Base-by-base conservation (phyloP, 92 coral and sea anemone species). In the Anthopleura xanthogrammica region DNA sequence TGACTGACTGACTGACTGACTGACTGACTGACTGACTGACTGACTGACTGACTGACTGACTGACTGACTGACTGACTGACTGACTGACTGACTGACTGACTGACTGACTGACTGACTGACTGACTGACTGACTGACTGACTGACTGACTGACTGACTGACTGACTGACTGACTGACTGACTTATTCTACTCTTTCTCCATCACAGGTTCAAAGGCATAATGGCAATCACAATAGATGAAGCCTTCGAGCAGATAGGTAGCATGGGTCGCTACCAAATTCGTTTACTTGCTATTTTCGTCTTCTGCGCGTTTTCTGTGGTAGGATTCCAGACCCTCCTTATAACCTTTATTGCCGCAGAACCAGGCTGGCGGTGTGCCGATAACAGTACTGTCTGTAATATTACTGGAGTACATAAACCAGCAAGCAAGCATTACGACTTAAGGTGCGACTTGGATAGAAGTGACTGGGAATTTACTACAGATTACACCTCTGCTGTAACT, bases 401-500 rank as follows among this genome's bases (percentile, higher is more conserved):
- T 40, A 90, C 88, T 41, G 94, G 91, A 16, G 84, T 88, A 14
- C 84, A 87, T 17, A 16, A 57, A 60, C 86, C 86, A 14, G 89
- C 86, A 20, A 58, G 75, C 77, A 85, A 87, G 5, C 84, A 70
- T 46, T 93, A 93, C 85, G 23, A 76, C n/a, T 72, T 73, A 72
- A 77, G 98, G 72, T 95, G 98, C 77, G 57, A 76, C 71, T 78
- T 91, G 80, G 83, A 91, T 24, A 82, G 97, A 66, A 71, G 89
- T 54, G 93, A 95, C 16, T 95, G 98, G 98, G 85, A 91, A 52
- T 95, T 89, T 56, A 78, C 88, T 19, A 75, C 81, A 24, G 90
- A 87, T 13, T 93, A 85, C 79, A 95, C 97, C 14, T 95, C 98
- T 2, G 76, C 88, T 76, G 91, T 95, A 20, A 93, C 98, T 40